Conservation (phyloP, 2,888 invertebrate species). For the Platynereis dumerilii region DNA sequence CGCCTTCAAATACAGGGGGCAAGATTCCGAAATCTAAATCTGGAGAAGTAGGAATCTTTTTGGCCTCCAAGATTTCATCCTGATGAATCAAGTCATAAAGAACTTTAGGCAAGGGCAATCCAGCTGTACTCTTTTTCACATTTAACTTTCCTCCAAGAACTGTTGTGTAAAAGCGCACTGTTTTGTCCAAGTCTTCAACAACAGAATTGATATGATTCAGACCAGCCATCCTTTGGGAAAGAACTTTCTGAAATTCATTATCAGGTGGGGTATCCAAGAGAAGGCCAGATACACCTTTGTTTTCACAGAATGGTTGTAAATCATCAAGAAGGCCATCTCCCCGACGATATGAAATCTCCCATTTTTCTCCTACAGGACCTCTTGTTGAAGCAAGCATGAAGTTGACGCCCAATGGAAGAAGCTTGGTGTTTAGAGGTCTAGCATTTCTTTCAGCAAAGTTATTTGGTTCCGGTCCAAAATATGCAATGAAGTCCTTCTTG, state of each 20-base stretch:
- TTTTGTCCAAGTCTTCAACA: not conserved
- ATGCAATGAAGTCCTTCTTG: no score
- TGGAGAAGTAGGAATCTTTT: not conserved
- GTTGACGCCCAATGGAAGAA: not conserved
- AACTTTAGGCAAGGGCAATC: not conserved
- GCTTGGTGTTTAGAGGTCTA: not conserved
- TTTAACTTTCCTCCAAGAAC: not conserved
- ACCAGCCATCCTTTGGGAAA: not conserved
- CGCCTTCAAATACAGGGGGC: no score
- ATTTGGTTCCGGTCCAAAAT: not conserved
- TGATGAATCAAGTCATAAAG: no score
- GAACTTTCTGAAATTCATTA: not conserved
- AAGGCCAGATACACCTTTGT: not conserved
- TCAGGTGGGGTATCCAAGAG: not conserved
- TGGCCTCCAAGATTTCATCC: not conserved
- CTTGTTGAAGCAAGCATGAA: not conserved
- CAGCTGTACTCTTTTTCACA: no score
- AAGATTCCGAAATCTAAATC: not conserved
- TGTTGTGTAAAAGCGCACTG: not conserved
- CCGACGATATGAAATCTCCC: not conserved
- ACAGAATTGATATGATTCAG: not conserved
- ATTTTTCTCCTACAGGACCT: not conserved
- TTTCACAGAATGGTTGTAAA: slow-evolving; percentile 2
- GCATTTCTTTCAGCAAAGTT: not conserved
- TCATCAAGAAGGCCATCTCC: not conserved